These are phyloP conservation scores for Odiellus spinosus DNA, from an alignment of 2,888 invertebrate genomes.

Conservation along the genomic window DNA sequence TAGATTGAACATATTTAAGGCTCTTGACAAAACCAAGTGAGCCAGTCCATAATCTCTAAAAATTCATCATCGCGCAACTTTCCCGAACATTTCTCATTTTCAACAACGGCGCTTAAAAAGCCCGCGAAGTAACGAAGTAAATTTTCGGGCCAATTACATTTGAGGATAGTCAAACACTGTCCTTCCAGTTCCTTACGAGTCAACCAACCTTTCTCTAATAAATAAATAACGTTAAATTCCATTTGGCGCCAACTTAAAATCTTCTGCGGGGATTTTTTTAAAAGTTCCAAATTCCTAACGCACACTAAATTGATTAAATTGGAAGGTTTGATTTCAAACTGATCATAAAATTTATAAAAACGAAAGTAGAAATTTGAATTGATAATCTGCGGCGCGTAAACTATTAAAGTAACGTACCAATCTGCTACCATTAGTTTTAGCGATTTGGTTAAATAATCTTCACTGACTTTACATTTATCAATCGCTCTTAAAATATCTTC, in stretches of 20 bases:
- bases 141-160: neutral
- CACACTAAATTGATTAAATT: conserved; percentile 5
- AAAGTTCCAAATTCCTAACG: conserved; percentile 8
- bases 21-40: neutral
- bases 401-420: conserved; percentile 7
- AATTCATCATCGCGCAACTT: neutral
- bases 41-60: neutral
- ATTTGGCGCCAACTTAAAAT: conserved; percentile 4
- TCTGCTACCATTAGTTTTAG: conserved; percentile 8
- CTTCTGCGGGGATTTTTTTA: conserved; percentile 1
- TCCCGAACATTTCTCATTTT: neutral
- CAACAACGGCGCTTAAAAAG: neutral
- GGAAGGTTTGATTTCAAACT: neutral
- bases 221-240: neutral
- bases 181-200: neutral
- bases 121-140: neutral
- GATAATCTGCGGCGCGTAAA: conserved; percentile 5
- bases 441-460: neutral
- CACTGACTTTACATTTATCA: neutral
- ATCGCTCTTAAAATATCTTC: too few species aligned
- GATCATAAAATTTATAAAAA: conserved; percentile 5
- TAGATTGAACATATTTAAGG: too few species aligned
- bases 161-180: neutral
- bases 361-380: neutral
- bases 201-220: neutral